Evolutionary conservation across 2,113 vertebrate species (phyloP).

Genomic region (Lasiurus borealis): DNA sequence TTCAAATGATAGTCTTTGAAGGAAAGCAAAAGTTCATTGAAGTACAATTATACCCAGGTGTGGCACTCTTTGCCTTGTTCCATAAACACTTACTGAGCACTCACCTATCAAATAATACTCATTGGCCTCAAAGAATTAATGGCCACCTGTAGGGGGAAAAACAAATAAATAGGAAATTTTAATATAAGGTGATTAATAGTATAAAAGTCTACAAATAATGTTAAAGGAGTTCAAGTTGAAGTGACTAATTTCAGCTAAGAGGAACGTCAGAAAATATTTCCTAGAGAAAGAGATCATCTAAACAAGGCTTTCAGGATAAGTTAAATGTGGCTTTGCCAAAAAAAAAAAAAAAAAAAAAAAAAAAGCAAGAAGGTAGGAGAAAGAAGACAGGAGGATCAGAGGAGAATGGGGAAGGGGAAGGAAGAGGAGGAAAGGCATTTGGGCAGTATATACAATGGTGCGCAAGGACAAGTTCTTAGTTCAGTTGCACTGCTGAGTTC

Average conservation of each 20-base stretch:
- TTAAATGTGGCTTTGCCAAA: background rate
- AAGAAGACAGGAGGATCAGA: too few relatives aligned
- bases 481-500: background rate
- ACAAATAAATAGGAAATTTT: background rate
- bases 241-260: background rate
- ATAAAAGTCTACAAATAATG: background rate
- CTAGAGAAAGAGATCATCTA: background rate
- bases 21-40: constrained; percentile 11
- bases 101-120: background rate
- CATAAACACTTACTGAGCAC: constrained; percentile 25
- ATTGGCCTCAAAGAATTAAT: background rate
- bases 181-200: background rate
- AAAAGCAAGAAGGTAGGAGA: too few relatives aligned
- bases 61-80: constrained; percentile 12
- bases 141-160: background rate
- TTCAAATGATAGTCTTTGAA: background rate
- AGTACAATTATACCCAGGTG: background rate
- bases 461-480: background rate
- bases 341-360: background rate
- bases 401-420: background rate
- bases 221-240: constrained; percentile 19
- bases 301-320: background rate
- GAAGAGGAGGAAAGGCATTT: background rate
- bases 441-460: background rate
- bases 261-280: background rate